Evolutionary conservation across 2,113 vertebrate genomes (phyloP), one percentile per base, ranked within the genome.

Genomic region (Dromas ardeola): DNA sequence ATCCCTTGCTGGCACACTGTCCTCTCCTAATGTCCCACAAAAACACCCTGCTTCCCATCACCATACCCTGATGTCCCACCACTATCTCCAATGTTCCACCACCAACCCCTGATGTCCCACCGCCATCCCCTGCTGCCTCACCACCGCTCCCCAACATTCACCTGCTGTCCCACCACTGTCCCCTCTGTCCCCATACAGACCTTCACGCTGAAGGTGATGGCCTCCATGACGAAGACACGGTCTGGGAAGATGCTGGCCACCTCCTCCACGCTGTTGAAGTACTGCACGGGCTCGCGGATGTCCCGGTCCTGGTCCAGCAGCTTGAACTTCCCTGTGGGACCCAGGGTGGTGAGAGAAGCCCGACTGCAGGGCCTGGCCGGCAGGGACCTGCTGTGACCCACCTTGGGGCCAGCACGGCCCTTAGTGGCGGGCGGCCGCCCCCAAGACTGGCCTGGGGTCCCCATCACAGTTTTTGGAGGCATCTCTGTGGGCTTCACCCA

Each of bases 141-240:
- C 36, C 38, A 45, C 17, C 23, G 5, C 5, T 6, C 30, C 38
- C 27, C 8, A 8, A 25, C 25, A 14, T 52, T 27, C 50, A 52
- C 47, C 47, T 21, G 20, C 15, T 36, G 49, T 20, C 52, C 88
- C 70, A 11, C 14, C 47, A 0, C 30, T 38, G 14, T 32, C 45
- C 36, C 43, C 25, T 29, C 34, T 7, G 38, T 7, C 62, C 49
- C 69, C 81, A 18, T 13, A 61, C 98, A 86, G 67, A 99, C 99
- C 99, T 99, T 99, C 87, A 99, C 99, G 2, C 99, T 99, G 97
- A 99, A 99, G 86, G 99, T 99, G 97, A 99, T 99, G 87, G 98
- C 98, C 97, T 99, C 99, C 99, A 99, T 99, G 96, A 99, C 99
- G 11, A 99, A 99, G 96, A 99, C 99, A 1, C 99, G 98, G 92